Evolutionary conservation across 2,797 vertebrate species (phyloP), one percentile per base, ranked within the genome.

Genomic region (Setipinna tenuifilis): DNA sequence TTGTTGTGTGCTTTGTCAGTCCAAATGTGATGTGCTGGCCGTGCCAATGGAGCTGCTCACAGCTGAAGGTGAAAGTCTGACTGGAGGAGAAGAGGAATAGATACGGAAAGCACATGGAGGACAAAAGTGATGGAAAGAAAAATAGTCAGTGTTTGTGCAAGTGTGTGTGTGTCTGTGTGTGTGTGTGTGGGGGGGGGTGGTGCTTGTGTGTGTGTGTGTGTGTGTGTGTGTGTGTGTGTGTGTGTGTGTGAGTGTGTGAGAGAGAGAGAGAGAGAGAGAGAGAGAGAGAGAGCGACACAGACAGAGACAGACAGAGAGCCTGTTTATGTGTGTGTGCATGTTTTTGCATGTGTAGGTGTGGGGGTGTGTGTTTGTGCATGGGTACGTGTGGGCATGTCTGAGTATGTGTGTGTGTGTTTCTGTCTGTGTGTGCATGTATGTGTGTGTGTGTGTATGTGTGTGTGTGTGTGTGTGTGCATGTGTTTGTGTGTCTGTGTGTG

Each of bases 371-470:
- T 83, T 11, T 83, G 54, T 61, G 17, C 61, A 16, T 61, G 31
- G 25, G 19, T 61, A 17, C 68, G n/a, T 82, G 82, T 82, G 82
- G 59, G 28, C 14, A 16, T 83, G 28, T 35, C 1, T 31, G 25
- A 6, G 57, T 28, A n/a, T 83, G 28, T 83, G 82, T 19, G 10
- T 10, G 61, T 25, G 23, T 61, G 59, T 17, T 16, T 61, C 0
- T 5, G 59, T 65, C 21, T 65, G 61, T 25, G n/a, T 65, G 61
- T 65, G 23, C n/a, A 19, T 62, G 59, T 62, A 1, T 62, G n/a
- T 83, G 61, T 71, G 78, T 81, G 58, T 48, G 87, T 54, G 48
- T 85, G 50, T 23, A 80, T 83, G 68, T 86, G 82, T 83, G 71
- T 81, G 80, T 82, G 80, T 78, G 50, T 23, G 84, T 25, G 80